A percentile compares a stretch with the other conserved stretches of the same genome.
phyloP scores from a whole-genome alignment of 2,888 invertebrate species.

The Campoplex nolae region DNA sequence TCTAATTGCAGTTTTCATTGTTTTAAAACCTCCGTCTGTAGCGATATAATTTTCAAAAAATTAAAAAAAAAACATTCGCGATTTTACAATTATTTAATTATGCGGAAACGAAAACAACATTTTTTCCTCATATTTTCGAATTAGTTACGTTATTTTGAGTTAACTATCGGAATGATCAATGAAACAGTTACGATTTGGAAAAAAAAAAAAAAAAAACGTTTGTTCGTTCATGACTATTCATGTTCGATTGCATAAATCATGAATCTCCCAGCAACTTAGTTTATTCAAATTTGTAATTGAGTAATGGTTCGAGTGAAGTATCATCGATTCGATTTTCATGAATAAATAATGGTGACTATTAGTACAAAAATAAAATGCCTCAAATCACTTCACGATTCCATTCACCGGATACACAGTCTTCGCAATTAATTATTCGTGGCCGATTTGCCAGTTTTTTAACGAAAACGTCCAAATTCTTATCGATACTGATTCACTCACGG shows the following conservation, averaged over 20 bases:
- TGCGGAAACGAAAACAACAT: neutral
- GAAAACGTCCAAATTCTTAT: no score
- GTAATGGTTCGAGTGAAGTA: neutral
- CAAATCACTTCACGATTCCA: no score
- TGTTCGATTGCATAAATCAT: neutral
- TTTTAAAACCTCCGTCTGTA: neutral
- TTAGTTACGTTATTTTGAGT: neutral
- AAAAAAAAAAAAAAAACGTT: neutral
- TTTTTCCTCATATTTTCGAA: neutral
- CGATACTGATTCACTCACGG: no score
- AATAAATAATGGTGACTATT: no score
- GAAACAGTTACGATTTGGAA: neutral
- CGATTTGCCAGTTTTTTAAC: no score
- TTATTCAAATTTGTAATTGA: neutral
- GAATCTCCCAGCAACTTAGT: neutral
- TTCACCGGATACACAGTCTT: no score
- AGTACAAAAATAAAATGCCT: no score
- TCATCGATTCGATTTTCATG: neutral
- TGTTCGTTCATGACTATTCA: neutral
- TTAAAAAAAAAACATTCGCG: neutral
- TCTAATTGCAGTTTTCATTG: conserved; percentile 14
- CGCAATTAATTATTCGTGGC: no score
- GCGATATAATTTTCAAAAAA: neutral
- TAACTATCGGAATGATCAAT: neutral
- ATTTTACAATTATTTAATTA: neutral